A percentile compares a stretch with the other conserved stretches of the same genome.
Evolutionary conservation across 2,888 invertebrate species (phyloP).

Genomic region (Ophonus ardosiacus): DNA sequence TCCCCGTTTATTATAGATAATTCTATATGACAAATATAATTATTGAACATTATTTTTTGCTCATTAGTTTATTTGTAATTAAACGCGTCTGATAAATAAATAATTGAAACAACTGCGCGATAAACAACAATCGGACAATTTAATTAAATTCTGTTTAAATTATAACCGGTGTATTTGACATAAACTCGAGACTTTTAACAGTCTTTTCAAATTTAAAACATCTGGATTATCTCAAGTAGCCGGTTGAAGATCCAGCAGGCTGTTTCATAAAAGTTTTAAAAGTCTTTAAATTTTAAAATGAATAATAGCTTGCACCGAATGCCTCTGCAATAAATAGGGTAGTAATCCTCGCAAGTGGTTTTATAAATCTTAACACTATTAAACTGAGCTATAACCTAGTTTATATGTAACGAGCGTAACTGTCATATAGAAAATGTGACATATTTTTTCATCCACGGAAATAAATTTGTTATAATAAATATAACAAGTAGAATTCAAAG

Average conservation of each 20-base stretch:
- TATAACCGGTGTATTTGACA: not conserved
- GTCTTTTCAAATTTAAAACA: not conserved
- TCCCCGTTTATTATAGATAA: not conserved
- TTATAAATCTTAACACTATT: conserved; percentile 1
- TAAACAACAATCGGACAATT: not conserved
- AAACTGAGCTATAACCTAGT: not conserved
- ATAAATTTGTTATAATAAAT: too few relatives aligned
- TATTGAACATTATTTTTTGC: conserved; percentile 10
- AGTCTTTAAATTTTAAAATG: conserved; percentile 21
- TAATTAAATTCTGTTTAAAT: conserved; percentile 20
- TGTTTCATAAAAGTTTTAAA: conserved; percentile 19
- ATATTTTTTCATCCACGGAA: not conserved
- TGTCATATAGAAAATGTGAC: not conserved
- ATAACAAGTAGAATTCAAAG: too few relatives aligned
- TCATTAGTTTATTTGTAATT: conserved; percentile 9
- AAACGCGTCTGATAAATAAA: conserved; percentile 16
- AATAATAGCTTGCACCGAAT: conserved; percentile 4
- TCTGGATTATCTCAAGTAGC: not conserved
- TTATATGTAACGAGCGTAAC: not conserved
- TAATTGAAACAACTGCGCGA: not conserved
- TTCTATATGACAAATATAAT: not conserved
- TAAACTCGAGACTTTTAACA: conserved; percentile 5
- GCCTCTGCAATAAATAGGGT: conserved; percentile 1
- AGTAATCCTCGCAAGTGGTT: not conserved
- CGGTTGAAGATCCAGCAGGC: not conserved